Evolutionary conservation across 2,888 invertebrate species (phyloP), one percentile per base, ranked within the genome.

Genomic region (Fissipunctia ypsillon): DNA sequence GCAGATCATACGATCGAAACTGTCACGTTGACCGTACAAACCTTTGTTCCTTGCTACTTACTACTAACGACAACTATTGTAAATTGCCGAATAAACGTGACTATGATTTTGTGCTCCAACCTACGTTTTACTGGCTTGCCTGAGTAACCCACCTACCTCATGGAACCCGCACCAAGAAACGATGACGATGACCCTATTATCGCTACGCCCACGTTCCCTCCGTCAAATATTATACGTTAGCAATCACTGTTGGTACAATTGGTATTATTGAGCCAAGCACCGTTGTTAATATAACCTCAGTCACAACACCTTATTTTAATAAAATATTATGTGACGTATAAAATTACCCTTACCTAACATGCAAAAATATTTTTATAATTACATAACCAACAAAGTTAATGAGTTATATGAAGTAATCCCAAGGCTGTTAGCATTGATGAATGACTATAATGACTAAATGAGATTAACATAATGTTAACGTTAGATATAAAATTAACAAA

Each of bases 401-500:
- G 54, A 61, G 12, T 48, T 38, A 31, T 19, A 61, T 63, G 59
- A 72, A 54, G 54, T 68, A 54, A 38, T 57, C 70, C 83, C 85
- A 86, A 83, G 83, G 83, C 31, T n/a, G 76, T 87, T 81, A 85
- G 83, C 72, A 71, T 72, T 78, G 68, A 74, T 76, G 74, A 67
- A 76, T 68, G 59, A 70, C 66, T 56, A 64, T 59, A 83, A 83
- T 72, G 78, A 77, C 57, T 81, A 69, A 78, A 87, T 85, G 76
- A 78, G 65, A 80, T 64, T 82, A 71, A 79, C 64, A 69, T 73
- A 78, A 81, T 78, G 80, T 85, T 76, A 79, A 83, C 82, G 91
- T 94, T 94, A 95, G 89, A 83, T 90, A 94, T 92, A 94, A 93
- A 93, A 94, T 94, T 91, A 91, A 92, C 87, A 91, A 92, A 90